Conservation (phyloP, 2,797 vertebrate genomes). For the Gadopsis marmoratus region DNA sequence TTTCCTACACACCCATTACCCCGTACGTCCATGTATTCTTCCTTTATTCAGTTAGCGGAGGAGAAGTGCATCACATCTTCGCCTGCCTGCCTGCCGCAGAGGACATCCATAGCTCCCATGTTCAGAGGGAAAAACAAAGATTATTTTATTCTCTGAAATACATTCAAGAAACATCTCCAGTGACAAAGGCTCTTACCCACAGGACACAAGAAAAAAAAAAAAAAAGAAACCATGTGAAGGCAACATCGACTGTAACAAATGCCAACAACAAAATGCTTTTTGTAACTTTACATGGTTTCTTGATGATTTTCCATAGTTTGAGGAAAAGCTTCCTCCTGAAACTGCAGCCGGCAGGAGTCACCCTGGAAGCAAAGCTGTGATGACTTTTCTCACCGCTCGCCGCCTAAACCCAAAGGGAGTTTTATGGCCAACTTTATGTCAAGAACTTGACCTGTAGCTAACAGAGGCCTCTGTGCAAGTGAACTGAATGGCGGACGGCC, state of each 20-base stretch:
- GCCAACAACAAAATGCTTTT: conserved; percentile 61
- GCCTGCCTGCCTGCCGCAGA: conserved; percentile 68
- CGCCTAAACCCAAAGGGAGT: conserved; percentile 74
- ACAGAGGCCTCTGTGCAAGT: conserved; percentile 59
- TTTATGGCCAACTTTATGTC: conserved; percentile 57
- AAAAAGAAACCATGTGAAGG: conserved; percentile 66
- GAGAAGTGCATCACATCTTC: conserved; percentile 60
- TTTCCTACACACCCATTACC: not conserved
- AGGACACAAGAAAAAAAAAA: conserved; percentile 44
- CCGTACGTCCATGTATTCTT: conserved; percentile 29
- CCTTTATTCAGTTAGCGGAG: conserved; percentile 51
- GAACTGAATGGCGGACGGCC: conserved; percentile 41
- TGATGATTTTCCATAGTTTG: conserved; percentile 55
- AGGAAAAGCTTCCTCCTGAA: conserved; percentile 68
- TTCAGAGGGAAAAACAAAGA: conserved; percentile 76
- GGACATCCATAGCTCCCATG: conserved; percentile 67
- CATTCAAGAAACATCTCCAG: conserved; percentile 67
- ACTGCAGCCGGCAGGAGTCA: conserved; percentile 56
- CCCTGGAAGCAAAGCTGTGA: conserved; percentile 69
- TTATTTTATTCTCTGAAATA: conserved; percentile 72
- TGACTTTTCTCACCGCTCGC: conserved; percentile 66
- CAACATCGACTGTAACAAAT: conserved; percentile 54
- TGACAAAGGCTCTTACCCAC: conserved; percentile 43
- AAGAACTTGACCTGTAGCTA: conserved; percentile 71
- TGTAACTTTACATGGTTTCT: conserved; percentile 75